Evolutionary conservation across 2,113 vertebrate genomes (phyloP).

Genomic region (Galemys pyrenaicus): DNA sequence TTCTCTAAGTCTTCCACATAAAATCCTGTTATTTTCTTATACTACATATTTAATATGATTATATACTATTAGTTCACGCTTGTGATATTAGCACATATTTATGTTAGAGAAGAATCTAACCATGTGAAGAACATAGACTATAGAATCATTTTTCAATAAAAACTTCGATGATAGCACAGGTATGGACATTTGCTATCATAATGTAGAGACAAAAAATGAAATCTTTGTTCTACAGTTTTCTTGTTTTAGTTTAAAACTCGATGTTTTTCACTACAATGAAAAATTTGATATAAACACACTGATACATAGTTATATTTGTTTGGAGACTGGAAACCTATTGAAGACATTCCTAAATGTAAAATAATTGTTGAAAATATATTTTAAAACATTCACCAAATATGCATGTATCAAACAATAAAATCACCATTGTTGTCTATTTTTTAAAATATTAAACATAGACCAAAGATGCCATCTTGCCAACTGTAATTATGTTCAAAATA

Average conservation of each 20-base stretch:
- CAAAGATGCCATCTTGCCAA: background rate
- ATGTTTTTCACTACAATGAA: background rate
- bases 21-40: background rate
- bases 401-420: background rate
- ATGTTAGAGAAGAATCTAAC: background rate
- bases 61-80: background rate
- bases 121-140: background rate
- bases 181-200: background rate
- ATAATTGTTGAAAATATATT: background rate
- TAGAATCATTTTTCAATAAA: background rate
- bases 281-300: background rate
- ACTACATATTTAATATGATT: background rate
- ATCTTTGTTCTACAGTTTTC: background rate
- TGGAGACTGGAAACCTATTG: background rate
- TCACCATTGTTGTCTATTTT: background rate
- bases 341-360: background rate
- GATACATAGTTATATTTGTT: background rate
- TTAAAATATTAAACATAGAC: background rate
- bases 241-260: background rate
- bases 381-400: background rate
- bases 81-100: background rate
- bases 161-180: background rate
- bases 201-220: background rate
- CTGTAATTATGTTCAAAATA: background rate
- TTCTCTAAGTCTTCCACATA: background rate